These are phyloP conservation scores for Wiebesia pumilae DNA, from an alignment of 1,140 invertebrate species.

Conservation along the genomic window DNA sequence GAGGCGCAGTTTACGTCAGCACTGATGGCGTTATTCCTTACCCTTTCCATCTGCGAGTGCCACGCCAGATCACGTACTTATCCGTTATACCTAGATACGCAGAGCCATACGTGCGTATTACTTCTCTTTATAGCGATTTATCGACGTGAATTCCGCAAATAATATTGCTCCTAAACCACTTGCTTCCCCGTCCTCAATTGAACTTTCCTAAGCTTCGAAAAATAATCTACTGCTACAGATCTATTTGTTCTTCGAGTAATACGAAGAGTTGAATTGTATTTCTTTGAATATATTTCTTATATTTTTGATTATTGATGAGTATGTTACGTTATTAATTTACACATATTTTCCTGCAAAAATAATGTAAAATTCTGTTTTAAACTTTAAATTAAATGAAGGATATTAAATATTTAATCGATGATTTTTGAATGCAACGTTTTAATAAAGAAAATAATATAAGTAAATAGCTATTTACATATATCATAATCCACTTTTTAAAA, in stretches of 20 bases:
- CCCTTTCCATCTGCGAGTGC: too few relatives aligned
- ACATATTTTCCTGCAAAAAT: not conserved
- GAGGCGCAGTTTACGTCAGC: constrained; percentile 14
- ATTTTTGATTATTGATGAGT: not conserved
- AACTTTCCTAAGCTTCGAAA: not conserved
- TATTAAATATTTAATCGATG: too few relatives aligned
- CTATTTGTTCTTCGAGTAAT: not conserved
- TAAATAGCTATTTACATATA: too few relatives aligned
- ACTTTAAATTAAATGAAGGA: too few relatives aligned
- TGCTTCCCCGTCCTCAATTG: not conserved
- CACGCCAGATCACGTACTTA: not conserved
- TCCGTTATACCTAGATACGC: not conserved
- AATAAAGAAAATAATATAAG: too few relatives aligned
- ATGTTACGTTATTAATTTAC: not conserved
- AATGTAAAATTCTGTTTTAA: not conserved
- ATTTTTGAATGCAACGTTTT: too few relatives aligned
- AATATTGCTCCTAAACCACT: not conserved
- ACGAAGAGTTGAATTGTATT: not conserved
- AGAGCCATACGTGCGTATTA: not conserved
- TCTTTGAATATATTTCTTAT: not conserved
- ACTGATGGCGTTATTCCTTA: not conserved
- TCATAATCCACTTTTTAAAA: too few relatives aligned
- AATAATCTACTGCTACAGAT: not conserved
- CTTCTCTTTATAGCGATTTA: constrained; percentile 45
- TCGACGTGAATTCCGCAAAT: constrained; percentile 35